Evolutionary conservation across 2,888 invertebrate genomes (phyloP).

Genomic region (Drosophila anceps): DNA sequence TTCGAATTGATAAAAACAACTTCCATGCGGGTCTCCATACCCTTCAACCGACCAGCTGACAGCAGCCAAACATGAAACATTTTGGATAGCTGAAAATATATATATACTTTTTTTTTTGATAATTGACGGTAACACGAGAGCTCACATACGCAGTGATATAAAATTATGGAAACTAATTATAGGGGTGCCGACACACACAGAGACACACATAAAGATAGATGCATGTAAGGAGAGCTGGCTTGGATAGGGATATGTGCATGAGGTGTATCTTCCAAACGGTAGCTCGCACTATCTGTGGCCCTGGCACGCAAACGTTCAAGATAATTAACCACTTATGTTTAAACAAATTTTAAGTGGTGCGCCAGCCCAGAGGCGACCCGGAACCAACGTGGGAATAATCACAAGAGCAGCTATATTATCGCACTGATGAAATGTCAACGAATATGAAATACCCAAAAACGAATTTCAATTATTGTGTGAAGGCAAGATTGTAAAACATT

Average conservation of each 20-base stretch:
- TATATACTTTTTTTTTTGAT: slow-evolving; percentile 12
- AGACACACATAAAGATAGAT: not conserved
- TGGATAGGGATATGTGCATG: slow-evolving; percentile 28
- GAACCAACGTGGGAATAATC: slow-evolving; percentile 74
- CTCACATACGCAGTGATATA: slow-evolving; percentile 66
- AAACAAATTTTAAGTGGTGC: slow-evolving; percentile 78
- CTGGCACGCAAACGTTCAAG: slow-evolving; percentile 73
- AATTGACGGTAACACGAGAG: slow-evolving; percentile 49
- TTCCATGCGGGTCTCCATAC: slow-evolving; percentile 63
- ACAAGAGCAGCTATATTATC: slow-evolving; percentile 41
- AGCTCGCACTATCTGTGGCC: slow-evolving; percentile 41
- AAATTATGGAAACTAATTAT: slow-evolving; percentile 77
- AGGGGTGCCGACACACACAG: slow-evolving; percentile 58
- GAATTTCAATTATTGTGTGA: not conserved
- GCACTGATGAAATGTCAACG: slow-evolving; percentile 8
- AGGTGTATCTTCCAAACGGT: slow-evolving; percentile 52
- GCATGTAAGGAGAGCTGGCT: slow-evolving; percentile 7
- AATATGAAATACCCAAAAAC: slow-evolving; percentile 34
- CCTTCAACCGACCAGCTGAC: slow-evolving; percentile 4
- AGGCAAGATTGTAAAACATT: not conserved
- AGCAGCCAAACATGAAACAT: slow-evolving; percentile 33
- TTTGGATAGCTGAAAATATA: slow-evolving; percentile 22
- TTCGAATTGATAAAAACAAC: slow-evolving; percentile 59
- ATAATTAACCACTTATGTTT: slow-evolving; percentile 83
- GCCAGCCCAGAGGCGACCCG: slow-evolving; percentile 46